These are phyloP conservation scores for Argyresthia goedartella DNA, from an alignment of 2,888 invertebrate species.

Conservation along the genomic window DNA sequence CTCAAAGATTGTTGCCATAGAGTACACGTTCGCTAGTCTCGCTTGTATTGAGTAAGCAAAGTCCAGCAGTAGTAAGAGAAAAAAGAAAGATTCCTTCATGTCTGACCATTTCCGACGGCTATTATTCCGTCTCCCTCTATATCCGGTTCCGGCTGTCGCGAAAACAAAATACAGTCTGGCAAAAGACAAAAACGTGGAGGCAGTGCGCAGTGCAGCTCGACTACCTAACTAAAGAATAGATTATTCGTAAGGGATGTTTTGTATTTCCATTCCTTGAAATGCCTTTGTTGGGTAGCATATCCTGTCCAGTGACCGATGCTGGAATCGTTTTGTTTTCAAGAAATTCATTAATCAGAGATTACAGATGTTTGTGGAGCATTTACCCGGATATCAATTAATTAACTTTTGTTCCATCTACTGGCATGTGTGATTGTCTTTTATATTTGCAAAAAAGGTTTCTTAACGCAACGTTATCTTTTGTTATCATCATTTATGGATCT, in stretches of 20 bases:
- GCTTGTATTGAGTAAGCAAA: constrained; percentile 46
- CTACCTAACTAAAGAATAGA: not conserved
- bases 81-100: constrained; percentile 63
- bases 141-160: constrained; percentile 67
- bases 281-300: no score
- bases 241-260: not conserved
- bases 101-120: constrained; percentile 71
- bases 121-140: constrained; percentile 71
- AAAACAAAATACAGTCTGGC: constrained; percentile 56
- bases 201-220: constrained; percentile 2
- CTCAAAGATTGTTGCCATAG: not conserved
- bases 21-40: constrained; percentile 6
- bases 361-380: no score
- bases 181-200: constrained; percentile 32
- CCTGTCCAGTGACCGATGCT: no score
- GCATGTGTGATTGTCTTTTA: no score
- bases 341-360: no score
- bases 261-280: no score
- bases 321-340: no score
- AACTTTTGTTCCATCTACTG: no score
- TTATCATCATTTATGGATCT: no score
- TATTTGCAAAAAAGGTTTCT: no score
- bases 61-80: constrained; percentile 42
- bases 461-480: no score
- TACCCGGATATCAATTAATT: no score